Evolutionary conservation across 2,113 vertebrate genomes (phyloP).

Genomic region (Siniperca knerii): DNA sequence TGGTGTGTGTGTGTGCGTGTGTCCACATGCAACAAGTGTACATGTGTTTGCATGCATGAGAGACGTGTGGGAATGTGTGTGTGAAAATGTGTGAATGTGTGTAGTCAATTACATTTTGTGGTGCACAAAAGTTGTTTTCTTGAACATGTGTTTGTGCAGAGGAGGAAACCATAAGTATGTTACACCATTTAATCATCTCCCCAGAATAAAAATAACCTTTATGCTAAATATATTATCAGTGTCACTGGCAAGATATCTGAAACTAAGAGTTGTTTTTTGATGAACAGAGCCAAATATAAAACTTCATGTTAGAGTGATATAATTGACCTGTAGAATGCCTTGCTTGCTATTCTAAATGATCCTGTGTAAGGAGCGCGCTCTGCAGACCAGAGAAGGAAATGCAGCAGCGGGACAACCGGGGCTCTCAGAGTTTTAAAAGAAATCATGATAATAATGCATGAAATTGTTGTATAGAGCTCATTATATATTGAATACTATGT

Average conservation of each 20-base stretch:
- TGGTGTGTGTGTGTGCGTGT: slow-evolving; percentile 13
- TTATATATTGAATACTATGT: slow-evolving; percentile 65
- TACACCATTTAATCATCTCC: slow-evolving; percentile 17
- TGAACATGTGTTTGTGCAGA: slow-evolving; percentile 34
- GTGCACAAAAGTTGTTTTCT: slow-evolving; percentile 59
- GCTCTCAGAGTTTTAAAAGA: slow-evolving; percentile 35
- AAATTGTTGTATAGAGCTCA: slow-evolving; percentile 47
- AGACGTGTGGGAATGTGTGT: slow-evolving; percentile 10
- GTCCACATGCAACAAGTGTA: slow-evolving; percentile 4
- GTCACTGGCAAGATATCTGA: slow-evolving; percentile 13
- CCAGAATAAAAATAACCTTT: slow-evolving; percentile 13
- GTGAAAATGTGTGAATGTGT: slow-evolving; percentile 13
- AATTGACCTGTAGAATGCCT: slow-evolving; percentile 48
- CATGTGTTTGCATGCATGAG: background rate
- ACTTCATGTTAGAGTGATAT: slow-evolving; percentile 19
- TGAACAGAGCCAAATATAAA: slow-evolving; percentile 56
- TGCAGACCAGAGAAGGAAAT: slow-evolving; percentile 27
- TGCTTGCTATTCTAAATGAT: slow-evolving; percentile 38
- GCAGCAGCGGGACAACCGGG: background rate
- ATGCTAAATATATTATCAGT: slow-evolving; percentile 31
- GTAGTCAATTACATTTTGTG: slow-evolving; percentile 34
- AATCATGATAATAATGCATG: slow-evolving; percentile 62
- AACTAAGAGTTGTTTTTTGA: background rate
- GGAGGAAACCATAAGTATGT: slow-evolving; percentile 44
- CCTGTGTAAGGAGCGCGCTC: slow-evolving; percentile 47